Conservation (phyloP, 1,140 invertebrate genomes). For the Camponotus vicinus region DNA sequence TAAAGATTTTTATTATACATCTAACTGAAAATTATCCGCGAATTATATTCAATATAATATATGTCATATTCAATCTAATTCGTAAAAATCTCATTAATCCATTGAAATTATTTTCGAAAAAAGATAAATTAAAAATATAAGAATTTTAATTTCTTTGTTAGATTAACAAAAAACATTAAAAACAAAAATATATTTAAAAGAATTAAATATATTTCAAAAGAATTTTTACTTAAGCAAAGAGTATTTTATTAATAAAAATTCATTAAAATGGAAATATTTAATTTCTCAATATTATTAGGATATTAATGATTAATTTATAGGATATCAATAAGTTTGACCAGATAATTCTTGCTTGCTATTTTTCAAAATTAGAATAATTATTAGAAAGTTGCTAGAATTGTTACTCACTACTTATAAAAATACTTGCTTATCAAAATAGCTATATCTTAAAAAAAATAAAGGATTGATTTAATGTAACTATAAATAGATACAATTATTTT, state of each 20-base stretch:
- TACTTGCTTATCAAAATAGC: neutral
- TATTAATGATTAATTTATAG: neutral
- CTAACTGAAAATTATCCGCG: too few relatives aligned
- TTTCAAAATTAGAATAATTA: neutral
- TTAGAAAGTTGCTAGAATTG: neutral
- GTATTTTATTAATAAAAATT: neutral
- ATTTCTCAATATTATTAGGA: neutral
- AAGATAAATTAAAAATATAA: too few relatives aligned
- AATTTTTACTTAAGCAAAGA: neutral
- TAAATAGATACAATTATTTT: neutral
- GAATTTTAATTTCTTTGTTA: too few relatives aligned
- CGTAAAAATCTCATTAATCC: too few relatives aligned
- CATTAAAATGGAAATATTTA: neutral
- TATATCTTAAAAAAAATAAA: neutral
- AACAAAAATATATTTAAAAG: too few relatives aligned
- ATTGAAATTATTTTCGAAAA: too few relatives aligned
- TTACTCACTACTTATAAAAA: neutral
- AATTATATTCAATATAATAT: too few relatives aligned
- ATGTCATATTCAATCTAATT: too few relatives aligned
- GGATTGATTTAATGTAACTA: neutral
- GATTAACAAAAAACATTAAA: too few relatives aligned
- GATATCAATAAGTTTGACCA: neutral
- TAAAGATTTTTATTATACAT: too few relatives aligned
- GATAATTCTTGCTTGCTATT: neutral
- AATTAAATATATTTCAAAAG: too few relatives aligned